Evolutionary conservation across 2,113 vertebrate species (phyloP).

Genomic region (Catharus minimus): DNA sequence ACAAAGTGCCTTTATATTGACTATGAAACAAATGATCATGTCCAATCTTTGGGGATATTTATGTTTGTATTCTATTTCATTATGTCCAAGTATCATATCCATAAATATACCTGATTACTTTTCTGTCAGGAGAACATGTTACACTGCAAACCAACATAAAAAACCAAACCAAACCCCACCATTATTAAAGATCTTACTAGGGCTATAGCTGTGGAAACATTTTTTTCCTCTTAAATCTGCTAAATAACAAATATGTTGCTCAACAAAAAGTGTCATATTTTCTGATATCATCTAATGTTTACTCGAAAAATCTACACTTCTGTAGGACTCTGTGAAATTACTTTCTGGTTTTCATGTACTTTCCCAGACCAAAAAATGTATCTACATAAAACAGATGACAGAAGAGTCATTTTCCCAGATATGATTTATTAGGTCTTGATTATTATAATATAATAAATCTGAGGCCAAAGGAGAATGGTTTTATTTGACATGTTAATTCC

Average conservation of each 20-base stretch:
- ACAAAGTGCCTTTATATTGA: neutral
- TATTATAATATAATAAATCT: neutral
- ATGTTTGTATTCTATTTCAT: neutral
- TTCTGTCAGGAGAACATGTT: neutral
- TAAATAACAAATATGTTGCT: neutral
- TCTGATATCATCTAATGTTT: neutral
- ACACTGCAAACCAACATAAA: neutral
- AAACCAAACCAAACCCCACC: neutral
- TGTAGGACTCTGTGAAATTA: neutral
- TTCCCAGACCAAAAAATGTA: neutral
- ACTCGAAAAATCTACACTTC: neutral
- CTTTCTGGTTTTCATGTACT: neutral
- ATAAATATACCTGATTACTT: constrained; percentile 8
- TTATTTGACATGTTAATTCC: neutral
- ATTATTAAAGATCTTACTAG: neutral
- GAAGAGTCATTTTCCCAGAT: neutral
- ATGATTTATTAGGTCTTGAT: neutral
- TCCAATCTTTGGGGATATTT: neutral
- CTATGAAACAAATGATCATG: neutral
- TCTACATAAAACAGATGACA: neutral
- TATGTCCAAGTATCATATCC: neutral
- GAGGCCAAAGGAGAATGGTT: neutral
- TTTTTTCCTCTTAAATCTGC: neutral
- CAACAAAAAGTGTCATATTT: neutral
- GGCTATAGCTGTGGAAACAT: neutral